phyloP scores from a whole-genome alignment of 2,113 vertebrate genomes.

The Acrocephalus arundinaceus region DNA sequence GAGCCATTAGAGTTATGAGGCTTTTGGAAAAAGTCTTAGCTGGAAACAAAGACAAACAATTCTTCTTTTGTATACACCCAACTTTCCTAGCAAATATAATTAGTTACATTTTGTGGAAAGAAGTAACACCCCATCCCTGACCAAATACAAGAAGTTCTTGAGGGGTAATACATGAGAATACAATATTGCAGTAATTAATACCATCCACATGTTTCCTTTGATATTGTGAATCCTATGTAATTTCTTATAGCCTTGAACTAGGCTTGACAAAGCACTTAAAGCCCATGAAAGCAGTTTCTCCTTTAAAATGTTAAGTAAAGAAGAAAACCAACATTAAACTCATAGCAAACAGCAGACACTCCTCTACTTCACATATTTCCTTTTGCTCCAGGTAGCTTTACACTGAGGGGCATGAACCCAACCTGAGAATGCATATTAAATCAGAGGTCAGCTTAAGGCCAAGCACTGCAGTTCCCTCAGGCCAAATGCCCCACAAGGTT shows the following conservation, averaged over 20 bases:
- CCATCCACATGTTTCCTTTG: not conserved
- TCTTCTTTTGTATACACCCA: not conserved
- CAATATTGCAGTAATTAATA: not conserved
- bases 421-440: not conserved
- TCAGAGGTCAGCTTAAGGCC: not conserved
- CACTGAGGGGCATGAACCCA: not conserved
- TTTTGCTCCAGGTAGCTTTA: not conserved
- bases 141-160: not conserved
- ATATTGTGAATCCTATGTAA: not conserved
- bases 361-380: not conserved
- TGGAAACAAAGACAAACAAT: slow-evolving; percentile 22
- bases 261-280: not conserved
- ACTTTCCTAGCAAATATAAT: not conserved
- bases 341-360: not conserved
- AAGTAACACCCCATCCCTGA: not conserved
- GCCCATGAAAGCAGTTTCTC: not conserved
- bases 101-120: not conserved
- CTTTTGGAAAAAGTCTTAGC: not conserved
- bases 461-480: not conserved
- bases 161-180: not conserved
- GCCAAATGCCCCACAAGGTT: not conserved
- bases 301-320: not conserved
- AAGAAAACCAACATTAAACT: not conserved
- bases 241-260: not conserved
- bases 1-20: not conserved